These are phyloP conservation scores for Fulica atra DNA, from an alignment of 2,113 vertebrate species.

Conservation along the genomic window DNA sequence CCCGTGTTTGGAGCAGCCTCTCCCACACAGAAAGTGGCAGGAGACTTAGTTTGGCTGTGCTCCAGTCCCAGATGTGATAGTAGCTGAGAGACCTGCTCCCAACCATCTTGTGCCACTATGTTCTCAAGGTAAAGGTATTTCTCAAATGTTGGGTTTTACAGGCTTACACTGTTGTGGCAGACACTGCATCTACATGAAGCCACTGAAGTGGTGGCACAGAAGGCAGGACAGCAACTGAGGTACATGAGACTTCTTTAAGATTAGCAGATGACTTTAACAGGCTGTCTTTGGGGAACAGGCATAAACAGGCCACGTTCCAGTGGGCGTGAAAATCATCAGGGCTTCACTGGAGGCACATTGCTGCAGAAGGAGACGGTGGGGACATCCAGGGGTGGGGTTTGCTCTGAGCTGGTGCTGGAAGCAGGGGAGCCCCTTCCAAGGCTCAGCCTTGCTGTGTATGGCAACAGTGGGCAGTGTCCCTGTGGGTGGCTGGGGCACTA, in stretches of 20 bases:
- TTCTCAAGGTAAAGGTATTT: background rate
- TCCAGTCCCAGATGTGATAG: background rate
- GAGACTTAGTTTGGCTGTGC: background rate
- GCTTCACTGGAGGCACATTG: background rate
- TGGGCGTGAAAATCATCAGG: background rate
- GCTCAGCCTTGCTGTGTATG: background rate
- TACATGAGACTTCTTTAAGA: background rate
- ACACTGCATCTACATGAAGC: background rate
- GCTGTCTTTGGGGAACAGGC: background rate
- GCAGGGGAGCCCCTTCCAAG: background rate
- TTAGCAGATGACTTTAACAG: background rate
- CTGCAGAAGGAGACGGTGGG: background rate
- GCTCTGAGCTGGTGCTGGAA: background rate
- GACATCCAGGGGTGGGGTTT: background rate
- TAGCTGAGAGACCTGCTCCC: background rate
- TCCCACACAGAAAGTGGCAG: background rate
- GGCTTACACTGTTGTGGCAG: background rate
- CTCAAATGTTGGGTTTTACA: background rate
- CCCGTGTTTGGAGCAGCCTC: accelerated
- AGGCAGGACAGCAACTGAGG: background rate
- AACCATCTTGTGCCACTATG: background rate
- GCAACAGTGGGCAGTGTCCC: background rate
- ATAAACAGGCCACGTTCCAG: background rate
- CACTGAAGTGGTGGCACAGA: background rate
- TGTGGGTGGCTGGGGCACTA: accelerated